phyloP scores from a whole-genome alignment of 2,113 vertebrate species.

The Emydura subglobosa region DNA sequence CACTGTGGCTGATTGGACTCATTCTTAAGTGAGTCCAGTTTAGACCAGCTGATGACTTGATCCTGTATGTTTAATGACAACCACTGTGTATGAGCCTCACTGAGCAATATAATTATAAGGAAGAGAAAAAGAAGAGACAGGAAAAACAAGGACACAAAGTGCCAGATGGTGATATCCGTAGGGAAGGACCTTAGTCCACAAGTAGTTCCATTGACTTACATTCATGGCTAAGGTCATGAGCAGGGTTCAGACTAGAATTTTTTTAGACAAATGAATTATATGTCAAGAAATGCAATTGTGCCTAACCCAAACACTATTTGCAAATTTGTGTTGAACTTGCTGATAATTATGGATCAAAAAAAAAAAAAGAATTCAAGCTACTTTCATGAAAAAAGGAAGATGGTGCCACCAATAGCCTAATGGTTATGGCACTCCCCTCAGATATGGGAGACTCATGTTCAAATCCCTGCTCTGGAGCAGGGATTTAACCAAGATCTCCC shows the following conservation, averaged over 20 bases:
- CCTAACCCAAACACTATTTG: not conserved
- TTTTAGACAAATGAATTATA: not conserved
- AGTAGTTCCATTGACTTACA: not conserved
- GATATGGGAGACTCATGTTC: not conserved
- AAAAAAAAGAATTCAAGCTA: not conserved
- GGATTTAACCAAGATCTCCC: not conserved
- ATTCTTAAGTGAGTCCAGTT: conserved; percentile 9
- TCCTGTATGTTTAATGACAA: not conserved
- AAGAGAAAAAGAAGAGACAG: not conserved
- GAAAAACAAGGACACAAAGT: not conserved
- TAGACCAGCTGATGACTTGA: not conserved
- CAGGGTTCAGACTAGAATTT: not conserved
- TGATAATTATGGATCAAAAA: not conserved
- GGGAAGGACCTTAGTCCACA: not conserved
- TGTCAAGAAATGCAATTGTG: not conserved
- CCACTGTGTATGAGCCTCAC: conserved; percentile 16
- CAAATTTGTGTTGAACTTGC: not conserved
- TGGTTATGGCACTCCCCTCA: not conserved
- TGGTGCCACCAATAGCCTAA: not conserved
- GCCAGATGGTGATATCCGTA: not conserved
- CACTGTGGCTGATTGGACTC: not conserved
- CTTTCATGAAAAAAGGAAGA: not conserved
- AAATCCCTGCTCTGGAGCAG: not conserved
- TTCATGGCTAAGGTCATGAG: not conserved
- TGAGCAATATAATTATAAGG: not conserved